These are phyloP conservation scores for Cebuella pygmaea DNA, from an alignment of 2,797 vertebrate species.

Conservation along the genomic window DNA sequence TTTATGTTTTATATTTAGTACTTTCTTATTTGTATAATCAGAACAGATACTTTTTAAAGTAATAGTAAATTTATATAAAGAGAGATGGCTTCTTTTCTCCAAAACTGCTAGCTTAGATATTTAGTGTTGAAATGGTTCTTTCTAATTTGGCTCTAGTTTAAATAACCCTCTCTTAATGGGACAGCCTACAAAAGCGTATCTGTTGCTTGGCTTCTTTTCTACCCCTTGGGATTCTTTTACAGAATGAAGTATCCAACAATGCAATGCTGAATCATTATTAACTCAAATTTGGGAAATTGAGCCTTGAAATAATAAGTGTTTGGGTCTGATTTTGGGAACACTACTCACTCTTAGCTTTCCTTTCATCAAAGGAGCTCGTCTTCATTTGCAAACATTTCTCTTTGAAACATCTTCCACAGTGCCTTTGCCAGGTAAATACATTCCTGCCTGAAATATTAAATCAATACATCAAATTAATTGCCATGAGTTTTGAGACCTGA, in stretches of 20 bases:
- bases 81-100: neutral
- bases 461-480: conserved; percentile 52
- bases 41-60: neutral
- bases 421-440: conserved; percentile 9
- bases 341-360: neutral
- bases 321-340: neutral
- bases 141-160: conserved; percentile 43
- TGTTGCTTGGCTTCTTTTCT: conserved; percentile 17
- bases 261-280: neutral
- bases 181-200: neutral
- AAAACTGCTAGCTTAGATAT: neutral
- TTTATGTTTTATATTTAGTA: neutral
- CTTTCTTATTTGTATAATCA: neutral
- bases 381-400: neutral
- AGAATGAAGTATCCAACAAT: neutral
- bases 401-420: neutral
- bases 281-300: neutral
- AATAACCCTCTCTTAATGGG: conserved; percentile 18
- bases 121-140: neutral
- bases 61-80: neutral
- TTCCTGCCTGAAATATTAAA: conserved; percentile 40
- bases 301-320: conserved; percentile 3
- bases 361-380: conserved; percentile 2
- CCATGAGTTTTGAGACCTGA: conserved; percentile 1
- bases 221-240: neutral